Conservation (phyloP, 92 coral and sea anemone genomes). For the Porites cylindrica region DNA sequence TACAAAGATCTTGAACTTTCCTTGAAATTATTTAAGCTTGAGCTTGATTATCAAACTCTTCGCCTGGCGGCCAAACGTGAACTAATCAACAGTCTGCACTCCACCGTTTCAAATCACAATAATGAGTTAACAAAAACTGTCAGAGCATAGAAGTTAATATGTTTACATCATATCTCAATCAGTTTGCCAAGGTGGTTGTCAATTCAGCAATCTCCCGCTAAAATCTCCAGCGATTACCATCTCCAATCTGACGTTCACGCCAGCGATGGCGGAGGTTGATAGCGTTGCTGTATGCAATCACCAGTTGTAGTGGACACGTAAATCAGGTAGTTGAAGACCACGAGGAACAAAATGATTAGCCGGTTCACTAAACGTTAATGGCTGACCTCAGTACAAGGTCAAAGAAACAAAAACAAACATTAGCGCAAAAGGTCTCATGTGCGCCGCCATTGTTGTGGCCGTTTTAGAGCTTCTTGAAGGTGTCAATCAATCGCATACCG, state of each 20-base stretch:
- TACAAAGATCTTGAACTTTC: not conserved
- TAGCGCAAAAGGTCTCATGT: not conserved
- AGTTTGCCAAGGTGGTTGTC: not conserved
- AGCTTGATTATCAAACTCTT: not conserved
- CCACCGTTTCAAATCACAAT: not conserved
- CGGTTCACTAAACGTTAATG: conserved; percentile 9
- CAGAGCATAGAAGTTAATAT: not conserved
- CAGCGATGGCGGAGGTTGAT: not conserved
- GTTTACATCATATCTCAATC: conserved; percentile 21
- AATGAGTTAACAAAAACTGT: not conserved
- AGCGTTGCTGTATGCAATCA: not conserved
- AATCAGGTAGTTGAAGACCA: not conserved
- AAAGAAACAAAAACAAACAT: conserved; percentile 7
- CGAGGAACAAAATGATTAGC: conserved; percentile 12
- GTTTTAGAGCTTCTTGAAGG: not conserved
- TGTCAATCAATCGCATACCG: conserved; percentile 51
- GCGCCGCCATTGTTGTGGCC: conserved; percentile 23
- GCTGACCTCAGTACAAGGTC: not conserved
- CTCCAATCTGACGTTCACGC: not conserved
- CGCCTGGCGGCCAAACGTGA: not conserved
- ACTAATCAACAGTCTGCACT: not conserved
- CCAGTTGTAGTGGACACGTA: no score
- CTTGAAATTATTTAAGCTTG: not conserved
- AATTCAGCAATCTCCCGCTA: not conserved
- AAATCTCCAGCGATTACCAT: conserved; percentile 12